Evolutionary conservation across 2,797 vertebrate species (phyloP), one percentile per base, ranked within the genome.

Genomic region (Amblyopsis hoosieri): DNA sequence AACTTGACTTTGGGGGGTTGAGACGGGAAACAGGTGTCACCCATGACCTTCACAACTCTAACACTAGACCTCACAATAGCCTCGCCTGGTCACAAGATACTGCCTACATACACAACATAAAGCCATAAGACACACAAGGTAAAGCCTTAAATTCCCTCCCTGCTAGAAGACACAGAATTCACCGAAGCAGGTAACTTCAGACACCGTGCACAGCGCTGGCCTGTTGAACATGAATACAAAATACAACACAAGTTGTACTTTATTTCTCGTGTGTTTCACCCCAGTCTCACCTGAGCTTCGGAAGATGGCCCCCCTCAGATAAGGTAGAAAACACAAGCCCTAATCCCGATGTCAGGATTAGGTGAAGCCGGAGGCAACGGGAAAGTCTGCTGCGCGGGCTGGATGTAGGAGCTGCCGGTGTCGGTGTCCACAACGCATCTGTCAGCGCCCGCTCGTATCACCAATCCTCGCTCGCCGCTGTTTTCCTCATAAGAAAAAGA

Each of bases 11-110:
- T 80, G 75, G 86, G 83, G 84, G 89, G 89, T 29, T 88, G 88
- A 89, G 85, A 89, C 87, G 70, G 87, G 84, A 90, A 90, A 91
- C 86, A 90, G 88, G 89, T 89, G 89, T 90, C 87, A 89, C 89
- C 89, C 86, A 83, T 89, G 88, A 91, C 90, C 91, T 89, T 90
- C 78, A 78, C 60, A 64, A 69, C 79, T 83, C 72, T 82, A 82
- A 84, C 80, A 71, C 66, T 65, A 75, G 78, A 76, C 73, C 69
- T 78, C 74, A 74, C 81, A 15, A 58, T 49, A 19, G 31, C 9
- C 3, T 42, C 8, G 37, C 9, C 37, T 42, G 9, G 14, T 13
- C 13, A 49, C 51, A 13, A 49, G 12, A 49, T 14, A 49, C 7
- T 2, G 13, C 46, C 10, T n/a, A 47, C 46, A 47, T n/a, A 47